These are phyloP conservation scores for Lichenostomus cassidix DNA, from an alignment of 2,113 vertebrate genomes.

Conservation along the genomic window DNA sequence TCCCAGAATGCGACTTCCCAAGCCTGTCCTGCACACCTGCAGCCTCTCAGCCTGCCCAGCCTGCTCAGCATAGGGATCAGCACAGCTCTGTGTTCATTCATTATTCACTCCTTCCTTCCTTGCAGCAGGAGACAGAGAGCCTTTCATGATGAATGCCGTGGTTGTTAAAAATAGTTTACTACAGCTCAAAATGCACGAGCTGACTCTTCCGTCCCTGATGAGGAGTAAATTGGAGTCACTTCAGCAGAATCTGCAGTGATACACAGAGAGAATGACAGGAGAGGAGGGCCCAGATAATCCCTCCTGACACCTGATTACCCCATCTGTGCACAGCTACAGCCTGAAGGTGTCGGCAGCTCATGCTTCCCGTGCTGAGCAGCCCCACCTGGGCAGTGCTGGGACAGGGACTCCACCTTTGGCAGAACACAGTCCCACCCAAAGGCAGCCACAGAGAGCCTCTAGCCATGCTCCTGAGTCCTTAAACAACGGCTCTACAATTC, in stretches of 20 bases:
- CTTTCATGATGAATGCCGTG: constrained; percentile 35
- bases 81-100: constrained; percentile 17
- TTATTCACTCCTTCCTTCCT: constrained; percentile 44
- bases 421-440: background rate
- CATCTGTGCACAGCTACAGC: background rate
- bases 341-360: background rate
- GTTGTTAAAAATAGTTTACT: constrained; percentile 57
- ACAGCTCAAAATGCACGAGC: background rate
- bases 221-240: constrained; percentile 25
- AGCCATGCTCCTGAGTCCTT: background rate
- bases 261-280: background rate
- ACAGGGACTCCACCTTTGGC: rapidly evolving
- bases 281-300: background rate
- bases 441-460: background rate
- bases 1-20: background rate
- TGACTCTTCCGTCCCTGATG: background rate
- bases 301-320: background rate
- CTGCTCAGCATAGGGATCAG: background rate
- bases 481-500: background rate
- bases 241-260: background rate
- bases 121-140: background rate
- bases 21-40: background rate
- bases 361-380: background rate
- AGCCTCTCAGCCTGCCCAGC: background rate
- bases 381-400: background rate